Base-by-base conservation (phyloP, 2,888 invertebrate species). In the Leptura quadrifasciata region DNA sequence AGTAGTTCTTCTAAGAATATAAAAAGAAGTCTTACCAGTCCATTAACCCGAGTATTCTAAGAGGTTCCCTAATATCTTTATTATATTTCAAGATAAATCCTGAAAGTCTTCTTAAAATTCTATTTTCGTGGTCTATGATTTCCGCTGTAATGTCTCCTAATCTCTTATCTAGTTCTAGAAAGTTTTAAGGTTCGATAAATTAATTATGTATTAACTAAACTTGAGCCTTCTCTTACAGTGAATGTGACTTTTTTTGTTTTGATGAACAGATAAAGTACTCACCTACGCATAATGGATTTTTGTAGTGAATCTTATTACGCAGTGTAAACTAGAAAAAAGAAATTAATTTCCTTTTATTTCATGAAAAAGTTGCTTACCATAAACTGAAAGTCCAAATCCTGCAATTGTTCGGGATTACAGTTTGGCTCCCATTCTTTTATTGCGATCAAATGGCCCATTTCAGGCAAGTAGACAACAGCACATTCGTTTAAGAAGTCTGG, bases 121-220 rank as follows among this genome's bases (percentile, higher is more conserved):
- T 90, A 3, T 94, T 94, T 89, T 97, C 96, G 81, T 94, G 93
- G 76, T 95, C 94, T 83, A 93, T 92, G 84, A 97, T 96, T 86
- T 95, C 94, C 12, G 94, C 92, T 84, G 94, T 93, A 52, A 95
- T 93, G 88, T 97, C 95, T 52, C 97, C 97, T 76, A 96, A 90
- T 80, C 93, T 90, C 76, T 91, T 89, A 88, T 97, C 97, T 83
- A 97, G 86, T 86, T 96, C 95, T 93, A 87, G 73, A 78, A 15
- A 47, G 5, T 31, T 31, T 31, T 6, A 31, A 31, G 4, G 6
- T 31, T 0, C 3, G 8, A 31, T 31, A 31, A 31, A 31, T 2
- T 8, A 2, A 31, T 2, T 31, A 8, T 31, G 27, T 31, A 31
- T 5, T 31, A 31, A 6, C 4, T 31, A 31, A 2, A 31, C 0